Percentiles rank a stretch among this genome's conserved stretches.
phyloP scores from a whole-genome alignment of 2,888 invertebrate species.

The Drosophila flavopinicola region DNA sequence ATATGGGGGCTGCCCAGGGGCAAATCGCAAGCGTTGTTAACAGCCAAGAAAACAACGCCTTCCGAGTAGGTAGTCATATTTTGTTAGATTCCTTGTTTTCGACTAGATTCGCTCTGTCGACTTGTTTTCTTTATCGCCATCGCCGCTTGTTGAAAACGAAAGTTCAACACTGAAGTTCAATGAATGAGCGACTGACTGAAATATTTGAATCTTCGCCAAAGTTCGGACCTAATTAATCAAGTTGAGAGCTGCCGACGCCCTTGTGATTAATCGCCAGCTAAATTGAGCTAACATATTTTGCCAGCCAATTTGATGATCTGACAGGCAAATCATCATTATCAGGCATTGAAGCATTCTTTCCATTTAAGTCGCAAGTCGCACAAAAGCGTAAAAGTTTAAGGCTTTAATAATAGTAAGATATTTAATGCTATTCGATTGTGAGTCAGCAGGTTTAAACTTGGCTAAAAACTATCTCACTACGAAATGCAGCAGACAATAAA shows the following conservation, averaged over 20 bases:
- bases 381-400: neutral
- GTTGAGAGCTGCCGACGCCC: slow-evolving; percentile 46
- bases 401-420: neutral
- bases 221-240: slow-evolving; percentile 62
- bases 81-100: slow-evolving; percentile 10
- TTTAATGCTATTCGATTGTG: slow-evolving; percentile 6
- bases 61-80: slow-evolving; percentile 30
- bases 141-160: slow-evolving; percentile 64
- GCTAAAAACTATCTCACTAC: neutral
- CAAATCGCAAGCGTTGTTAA: slow-evolving; percentile 46
- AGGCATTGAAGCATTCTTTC: slow-evolving; percentile 35
- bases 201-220: slow-evolving; percentile 19
- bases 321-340: slow-evolving; percentile 35
- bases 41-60: slow-evolving; percentile 54
- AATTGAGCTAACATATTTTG: slow-evolving; percentile 59
- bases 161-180: slow-evolving; percentile 49
- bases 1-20: slow-evolving; percentile 28
- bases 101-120: slow-evolving; percentile 56
- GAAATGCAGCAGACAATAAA: slow-evolving; percentile 9
- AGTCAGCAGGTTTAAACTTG: slow-evolving; percentile 1
- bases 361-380: slow-evolving; percentile 25
- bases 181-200: slow-evolving; percentile 22
- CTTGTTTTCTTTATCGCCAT: slow-evolving; percentile 47
- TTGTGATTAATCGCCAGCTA: slow-evolving; percentile 65
- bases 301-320: slow-evolving; percentile 43